A percentile compares a stretch with the other conserved stretches of the same genome.
Evolutionary conservation across 2,888 invertebrate genomes (phyloP).

Genomic region (Nephrotoma guestfalica): DNA sequence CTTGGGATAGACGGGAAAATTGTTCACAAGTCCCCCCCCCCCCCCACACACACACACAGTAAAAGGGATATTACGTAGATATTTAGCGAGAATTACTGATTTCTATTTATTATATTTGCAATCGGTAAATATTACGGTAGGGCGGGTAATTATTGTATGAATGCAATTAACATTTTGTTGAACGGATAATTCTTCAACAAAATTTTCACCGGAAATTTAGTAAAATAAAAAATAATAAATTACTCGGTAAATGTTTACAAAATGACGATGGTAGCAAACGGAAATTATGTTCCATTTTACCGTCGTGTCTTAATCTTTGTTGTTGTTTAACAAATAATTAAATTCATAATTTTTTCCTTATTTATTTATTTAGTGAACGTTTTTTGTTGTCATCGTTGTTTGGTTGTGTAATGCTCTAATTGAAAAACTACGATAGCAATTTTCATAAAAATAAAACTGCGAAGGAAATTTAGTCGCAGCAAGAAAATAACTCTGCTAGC

Average conservation of each 20-base stretch:
- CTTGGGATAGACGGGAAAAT: not conserved
- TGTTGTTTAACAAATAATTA: not conserved
- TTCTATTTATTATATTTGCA: not conserved
- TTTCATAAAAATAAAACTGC: not conserved
- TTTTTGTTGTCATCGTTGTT: not conserved
- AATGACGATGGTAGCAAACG: not conserved
- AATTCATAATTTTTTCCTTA: not conserved
- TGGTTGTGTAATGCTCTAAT: not conserved
- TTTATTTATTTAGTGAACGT: not conserved
- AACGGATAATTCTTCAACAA: not conserved
- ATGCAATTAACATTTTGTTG: not conserved
- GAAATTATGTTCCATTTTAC: not conserved
- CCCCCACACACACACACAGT: too few relatives aligned
- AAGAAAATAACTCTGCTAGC: too few relatives aligned
- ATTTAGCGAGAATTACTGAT: not conserved
- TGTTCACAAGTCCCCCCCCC: not conserved
- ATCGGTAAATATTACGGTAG: not conserved
- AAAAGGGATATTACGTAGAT: not conserved
- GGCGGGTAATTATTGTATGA: not conserved
- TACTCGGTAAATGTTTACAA: not conserved
- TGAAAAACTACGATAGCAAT: not conserved
- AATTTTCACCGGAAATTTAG: not conserved
- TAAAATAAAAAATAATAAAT: not conserved
- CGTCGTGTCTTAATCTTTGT: not conserved
- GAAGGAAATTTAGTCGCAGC: too few relatives aligned